Conservation (phyloP, 2,888 invertebrate species). For the Agrotis exclamationis region DNA sequence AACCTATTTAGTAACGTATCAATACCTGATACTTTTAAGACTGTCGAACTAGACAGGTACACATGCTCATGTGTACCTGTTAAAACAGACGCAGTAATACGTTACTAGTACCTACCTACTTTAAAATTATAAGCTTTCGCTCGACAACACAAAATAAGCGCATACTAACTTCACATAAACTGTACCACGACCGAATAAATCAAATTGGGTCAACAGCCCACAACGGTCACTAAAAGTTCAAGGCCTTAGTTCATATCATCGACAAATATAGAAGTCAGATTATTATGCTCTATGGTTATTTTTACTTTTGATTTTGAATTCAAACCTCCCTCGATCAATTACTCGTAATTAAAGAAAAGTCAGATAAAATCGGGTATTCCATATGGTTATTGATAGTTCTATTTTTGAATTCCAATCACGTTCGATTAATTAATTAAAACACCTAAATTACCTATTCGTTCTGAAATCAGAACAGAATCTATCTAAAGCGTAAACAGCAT, state of each 20-base stretch:
- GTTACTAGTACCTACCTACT: not conserved
- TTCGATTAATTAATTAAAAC: not conserved
- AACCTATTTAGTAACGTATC: too few relatives aligned
- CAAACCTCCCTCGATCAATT: not conserved
- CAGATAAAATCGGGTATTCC: not conserved
- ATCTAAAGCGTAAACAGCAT: not conserved
- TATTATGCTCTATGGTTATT: not conserved
- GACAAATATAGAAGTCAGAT: not conserved
- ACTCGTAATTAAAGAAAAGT: not conserved
- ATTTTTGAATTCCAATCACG: constrained; percentile 3
- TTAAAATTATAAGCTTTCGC: not conserved
- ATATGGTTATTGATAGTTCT: not conserved
- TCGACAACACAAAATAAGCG: not conserved
- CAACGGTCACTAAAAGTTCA: constrained; percentile 29
- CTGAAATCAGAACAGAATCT: constrained; percentile 9
- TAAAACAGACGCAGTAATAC: too few relatives aligned
- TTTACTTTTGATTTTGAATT: not conserved
- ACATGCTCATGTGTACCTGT: too few relatives aligned
- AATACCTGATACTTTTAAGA: too few relatives aligned
- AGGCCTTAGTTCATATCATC: constrained; percentile 17
- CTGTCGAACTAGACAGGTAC: too few relatives aligned
- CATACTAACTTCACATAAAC: not conserved
- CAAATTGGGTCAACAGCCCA: constrained; percentile 27
- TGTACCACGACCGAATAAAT: not conserved
- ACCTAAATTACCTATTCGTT: not conserved